These are phyloP conservation scores for Spinus pinus DNA, from an alignment of 2,797 vertebrate genomes.

Conservation along the genomic window DNA sequence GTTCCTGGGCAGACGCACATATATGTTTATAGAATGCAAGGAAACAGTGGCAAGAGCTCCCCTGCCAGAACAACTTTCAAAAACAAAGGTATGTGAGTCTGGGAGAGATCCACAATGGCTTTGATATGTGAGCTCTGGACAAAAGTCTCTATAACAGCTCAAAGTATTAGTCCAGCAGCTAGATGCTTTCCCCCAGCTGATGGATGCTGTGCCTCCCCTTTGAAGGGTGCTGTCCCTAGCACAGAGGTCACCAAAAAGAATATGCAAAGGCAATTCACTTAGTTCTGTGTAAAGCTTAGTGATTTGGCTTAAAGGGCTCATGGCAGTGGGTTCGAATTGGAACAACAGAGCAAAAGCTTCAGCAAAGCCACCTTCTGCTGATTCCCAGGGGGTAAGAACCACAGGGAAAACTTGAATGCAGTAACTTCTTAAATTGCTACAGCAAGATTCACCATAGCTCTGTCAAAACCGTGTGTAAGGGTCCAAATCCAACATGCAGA, in stretches of 20 bases:
- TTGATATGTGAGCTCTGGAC: background rate
- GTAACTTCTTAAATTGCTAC: background rate
- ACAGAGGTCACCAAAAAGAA: conserved; percentile 5
- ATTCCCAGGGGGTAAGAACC: background rate
- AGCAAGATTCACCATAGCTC: background rate
- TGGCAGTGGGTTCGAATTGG: background rate
- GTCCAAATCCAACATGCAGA: background rate
- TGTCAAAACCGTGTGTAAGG: background rate
- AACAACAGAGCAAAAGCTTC: background rate
- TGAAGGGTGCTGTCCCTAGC: background rate
- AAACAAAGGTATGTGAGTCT: background rate
- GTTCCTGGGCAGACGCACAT: background rate
- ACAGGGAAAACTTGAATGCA: background rate
- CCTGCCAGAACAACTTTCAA: conserved; percentile 4
- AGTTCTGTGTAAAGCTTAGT: background rate
- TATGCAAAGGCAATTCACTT: background rate
- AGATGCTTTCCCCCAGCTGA: background rate
- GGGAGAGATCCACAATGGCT: background rate
- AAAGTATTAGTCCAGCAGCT: background rate
- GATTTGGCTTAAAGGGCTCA: background rate
- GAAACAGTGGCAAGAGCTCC: conserved; percentile 25
- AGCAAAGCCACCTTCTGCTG: background rate
- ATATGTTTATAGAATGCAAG: conserved; percentile 7
- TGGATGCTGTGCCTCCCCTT: background rate
- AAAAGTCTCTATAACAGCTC: conserved; percentile 4